Percentiles rank a stretch among this genome's conserved stretches.
Conservation (phyloP, 2,797 vertebrate genomes). For the Vireo griseus region DNA sequence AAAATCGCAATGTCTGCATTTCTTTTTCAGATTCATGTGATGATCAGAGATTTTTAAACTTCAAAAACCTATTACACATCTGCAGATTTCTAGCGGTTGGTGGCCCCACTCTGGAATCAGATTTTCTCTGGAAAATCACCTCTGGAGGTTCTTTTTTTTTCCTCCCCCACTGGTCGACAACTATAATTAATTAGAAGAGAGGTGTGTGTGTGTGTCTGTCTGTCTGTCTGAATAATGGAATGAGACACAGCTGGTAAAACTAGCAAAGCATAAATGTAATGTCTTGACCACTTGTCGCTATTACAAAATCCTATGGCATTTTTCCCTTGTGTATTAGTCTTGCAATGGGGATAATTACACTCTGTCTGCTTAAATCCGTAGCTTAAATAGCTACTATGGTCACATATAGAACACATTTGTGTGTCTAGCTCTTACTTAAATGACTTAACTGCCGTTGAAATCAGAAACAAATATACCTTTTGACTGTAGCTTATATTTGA, state of each 20-base stretch:
- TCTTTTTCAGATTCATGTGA: background rate
- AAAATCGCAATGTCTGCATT: background rate
- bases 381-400: constrained; percentile 29
- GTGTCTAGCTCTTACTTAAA: constrained; percentile 14
- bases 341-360: constrained; percentile 42
- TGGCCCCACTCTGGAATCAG: background rate
- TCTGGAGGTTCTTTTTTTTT: background rate
- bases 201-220: background rate
- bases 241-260: constrained; percentile 59
- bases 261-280: constrained; percentile 39
- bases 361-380: constrained; percentile 29
- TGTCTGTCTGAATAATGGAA: constrained; percentile 39
- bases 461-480: background rate
- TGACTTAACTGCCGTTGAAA: background rate
- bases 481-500: background rate
- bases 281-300: constrained; percentile 51
- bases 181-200: constrained; percentile 34
- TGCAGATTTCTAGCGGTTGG: background rate
- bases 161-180: background rate
- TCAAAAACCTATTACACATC: background rate
- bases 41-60: background rate
- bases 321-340: constrained; percentile 25
- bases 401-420: constrained; percentile 31
- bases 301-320: constrained; percentile 46
- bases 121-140: constrained; percentile 11